phyloP scores from a whole-genome alignment of 2,888 invertebrate genomes.

The Coenonympha glycerion region DNA sequence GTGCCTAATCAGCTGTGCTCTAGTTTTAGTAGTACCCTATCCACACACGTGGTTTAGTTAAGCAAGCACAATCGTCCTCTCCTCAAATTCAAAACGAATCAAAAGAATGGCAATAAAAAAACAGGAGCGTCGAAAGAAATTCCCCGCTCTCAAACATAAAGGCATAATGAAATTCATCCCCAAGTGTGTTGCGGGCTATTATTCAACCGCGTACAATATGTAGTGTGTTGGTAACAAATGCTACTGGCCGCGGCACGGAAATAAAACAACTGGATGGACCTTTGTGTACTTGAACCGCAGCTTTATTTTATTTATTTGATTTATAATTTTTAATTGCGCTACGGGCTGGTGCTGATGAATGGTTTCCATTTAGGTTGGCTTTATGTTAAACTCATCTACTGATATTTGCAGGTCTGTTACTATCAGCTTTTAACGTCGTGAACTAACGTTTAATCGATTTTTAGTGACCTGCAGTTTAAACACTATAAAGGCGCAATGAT shows the following conservation, averaged over 20 bases:
- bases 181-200: slow-evolving; percentile 68
- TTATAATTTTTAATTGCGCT: too few species aligned
- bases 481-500: too few species aligned
- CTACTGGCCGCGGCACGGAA: slow-evolving; percentile 42
- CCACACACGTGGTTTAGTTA: neutral
- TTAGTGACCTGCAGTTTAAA: too few species aligned
- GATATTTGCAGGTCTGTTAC: too few species aligned
- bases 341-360: neutral
- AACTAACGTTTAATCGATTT: too few species aligned
- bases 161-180: slow-evolving; percentile 73
- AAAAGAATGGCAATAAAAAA: slow-evolving; percentile 55
- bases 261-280: slow-evolving; percentile 32
- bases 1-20: neutral
- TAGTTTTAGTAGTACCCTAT: neutral
- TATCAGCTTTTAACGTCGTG: too few species aligned
- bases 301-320: slow-evolving; percentile 2
- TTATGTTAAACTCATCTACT: neutral
- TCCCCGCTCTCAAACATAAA: slow-evolving; percentile 57
- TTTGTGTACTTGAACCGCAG: neutral
- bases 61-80: slow-evolving; percentile 7
- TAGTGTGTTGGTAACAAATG: slow-evolving; percentile 64
- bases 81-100: slow-evolving; percentile 42
- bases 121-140: slow-evolving; percentile 54
- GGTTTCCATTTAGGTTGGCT: neutral
- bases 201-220: slow-evolving; percentile 71